Base-by-base conservation (phyloP, 2,888 invertebrate species). In the Caenorhabditis becei region DNA sequence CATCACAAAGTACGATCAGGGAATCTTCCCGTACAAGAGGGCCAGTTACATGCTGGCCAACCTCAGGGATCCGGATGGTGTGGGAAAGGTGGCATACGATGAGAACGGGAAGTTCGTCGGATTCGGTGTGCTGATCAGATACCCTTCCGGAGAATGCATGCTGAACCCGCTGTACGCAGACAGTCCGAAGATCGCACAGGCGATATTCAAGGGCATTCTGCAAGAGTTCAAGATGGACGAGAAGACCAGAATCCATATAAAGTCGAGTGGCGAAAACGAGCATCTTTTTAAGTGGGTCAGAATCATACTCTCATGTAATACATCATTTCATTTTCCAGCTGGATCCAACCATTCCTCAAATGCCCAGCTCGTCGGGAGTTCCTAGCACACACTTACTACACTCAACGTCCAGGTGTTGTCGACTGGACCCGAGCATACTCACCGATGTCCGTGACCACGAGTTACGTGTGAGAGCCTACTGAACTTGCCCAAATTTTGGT, bases 141-240 rank as follows among this genome's bases (percentile, higher is more conserved):
- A 72, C 56, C 62, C 62, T 4, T 14, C 47, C 32, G 62, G 62
- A 7, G 74, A 74, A 18, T 74, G 74, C 44, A 53, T 51, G 32
- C 20, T 66, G 8, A 65, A 65, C 23, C 74, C 74, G 7, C 2
- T 74, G 23, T 74, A 74, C 59, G 74, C 66, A 1, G 66, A 74
- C 8, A 41, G 58, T 32, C 58, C 65, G 24, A 58, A 59, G 49
- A 26, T 66, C 11, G 74, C 59, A 4, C 74, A 74, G 28, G 59
- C 74, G 14, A 66, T 74, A 35, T 59, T 74, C 37, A 16, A 11
- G 20, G 26, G 58, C 10, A 66, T 74, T 20, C 53, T 74, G 44
- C 24, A 53, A 2, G 74, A 74, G 47, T 58, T 74, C 10, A 2
- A 2, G 10, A 2, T 47, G 5, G 18, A 47, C 14, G 28, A 54